These are phyloP conservation scores for Cyanocitta stelleri DNA, from an alignment of 2,113 vertebrate species.

Conservation along the genomic window DNA sequence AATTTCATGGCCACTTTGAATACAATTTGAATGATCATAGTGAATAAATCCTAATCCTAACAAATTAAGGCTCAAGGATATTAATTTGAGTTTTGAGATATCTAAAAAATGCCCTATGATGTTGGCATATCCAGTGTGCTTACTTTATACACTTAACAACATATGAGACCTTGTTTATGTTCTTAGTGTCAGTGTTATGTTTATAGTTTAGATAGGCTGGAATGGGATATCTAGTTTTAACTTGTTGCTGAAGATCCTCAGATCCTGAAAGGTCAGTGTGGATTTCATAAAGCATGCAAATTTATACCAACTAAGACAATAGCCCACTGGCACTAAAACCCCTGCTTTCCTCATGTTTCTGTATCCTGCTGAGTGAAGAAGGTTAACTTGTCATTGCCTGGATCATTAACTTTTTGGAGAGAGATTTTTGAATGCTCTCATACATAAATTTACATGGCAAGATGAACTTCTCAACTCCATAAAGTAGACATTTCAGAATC, in stretches of 20 bases:
- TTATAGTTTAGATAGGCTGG: background rate
- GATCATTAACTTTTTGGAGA: constrained; percentile 21
- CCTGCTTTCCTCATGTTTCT: background rate
- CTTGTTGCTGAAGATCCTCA: background rate
- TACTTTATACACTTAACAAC: background rate
- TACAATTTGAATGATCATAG: background rate
- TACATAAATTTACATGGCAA: constrained; percentile 29
- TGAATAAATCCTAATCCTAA: background rate
- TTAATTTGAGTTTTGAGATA: background rate
- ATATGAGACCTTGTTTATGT: background rate
- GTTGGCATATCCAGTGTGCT: background rate
- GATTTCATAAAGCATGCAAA: background rate
- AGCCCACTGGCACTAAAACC: background rate
- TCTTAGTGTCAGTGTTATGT: background rate
- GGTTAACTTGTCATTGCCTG: constrained; percentile 27
- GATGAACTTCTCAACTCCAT: background rate
- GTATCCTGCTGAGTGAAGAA: background rate
- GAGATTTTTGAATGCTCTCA: background rate
- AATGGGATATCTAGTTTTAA: background rate
- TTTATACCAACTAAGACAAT: background rate
- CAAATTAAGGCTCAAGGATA: background rate
- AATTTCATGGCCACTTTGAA: background rate
- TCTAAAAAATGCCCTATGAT: background rate
- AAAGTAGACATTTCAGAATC: background rate
- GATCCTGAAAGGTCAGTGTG: background rate